Percentiles rank a stretch among this genome's conserved stretches.
Conservation (phyloP, 2,888 invertebrate genomes). For the Yponomeuta cagnagella region DNA sequence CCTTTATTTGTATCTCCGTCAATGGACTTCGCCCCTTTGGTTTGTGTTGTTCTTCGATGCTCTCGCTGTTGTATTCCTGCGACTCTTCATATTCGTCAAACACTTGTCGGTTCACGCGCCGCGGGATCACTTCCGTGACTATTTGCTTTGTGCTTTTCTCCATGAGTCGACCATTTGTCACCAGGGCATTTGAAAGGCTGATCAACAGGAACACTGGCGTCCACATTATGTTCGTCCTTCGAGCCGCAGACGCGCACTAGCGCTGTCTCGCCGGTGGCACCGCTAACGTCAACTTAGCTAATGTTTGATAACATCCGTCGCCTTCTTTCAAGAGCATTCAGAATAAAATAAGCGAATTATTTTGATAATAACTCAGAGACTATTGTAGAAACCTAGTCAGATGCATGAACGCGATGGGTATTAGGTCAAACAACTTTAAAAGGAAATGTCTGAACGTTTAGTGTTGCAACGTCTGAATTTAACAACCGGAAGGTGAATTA, state of each 20-base stretch:
- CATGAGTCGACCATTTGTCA: conserved; percentile 35
- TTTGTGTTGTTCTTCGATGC: neutral
- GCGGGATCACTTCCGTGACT: neutral
- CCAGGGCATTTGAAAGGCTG: conserved; percentile 24
- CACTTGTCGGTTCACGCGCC: neutral
- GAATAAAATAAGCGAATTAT: neutral
- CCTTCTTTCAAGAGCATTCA: neutral
- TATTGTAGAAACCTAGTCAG: neutral
- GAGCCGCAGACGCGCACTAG: conserved; percentile 32
- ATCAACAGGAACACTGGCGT: conserved; percentile 25
- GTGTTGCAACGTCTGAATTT: too few relatives aligned
- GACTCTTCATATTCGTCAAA: neutral
- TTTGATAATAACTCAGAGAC: neutral
- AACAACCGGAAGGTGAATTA: too few relatives aligned
- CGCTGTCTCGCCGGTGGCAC: conserved; percentile 2
- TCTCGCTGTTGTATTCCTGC: neutral
- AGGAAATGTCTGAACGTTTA: too few relatives aligned
- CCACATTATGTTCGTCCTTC: neutral
- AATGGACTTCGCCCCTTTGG: neutral
- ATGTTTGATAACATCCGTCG: neutral
- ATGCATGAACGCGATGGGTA: neutral
- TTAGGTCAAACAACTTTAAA: neutral
- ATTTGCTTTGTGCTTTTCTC: conserved; percentile 32
- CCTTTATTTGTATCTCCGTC: neutral
- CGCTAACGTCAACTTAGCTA: conserved; percentile 1